A percentile compares a stretch with the other conserved stretches of the same genome.
Evolutionary conservation across 2,797 vertebrate genomes (phyloP).

Genomic region (Pelodytes ibericus): DNA sequence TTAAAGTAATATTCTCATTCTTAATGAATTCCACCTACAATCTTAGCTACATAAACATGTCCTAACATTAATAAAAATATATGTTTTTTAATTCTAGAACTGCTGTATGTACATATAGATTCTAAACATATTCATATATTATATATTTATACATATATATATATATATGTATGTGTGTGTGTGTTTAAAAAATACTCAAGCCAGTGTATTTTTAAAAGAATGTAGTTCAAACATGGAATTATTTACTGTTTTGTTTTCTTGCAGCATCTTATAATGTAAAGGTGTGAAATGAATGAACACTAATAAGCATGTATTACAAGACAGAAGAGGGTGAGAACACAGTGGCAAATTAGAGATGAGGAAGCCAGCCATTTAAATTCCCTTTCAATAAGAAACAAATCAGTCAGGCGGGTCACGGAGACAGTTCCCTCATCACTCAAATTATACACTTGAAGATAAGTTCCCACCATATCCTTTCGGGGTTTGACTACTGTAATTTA

Average conservation of each 20-base stretch:
- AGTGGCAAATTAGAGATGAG: constrained; percentile 72
- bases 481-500: constrained; percentile 88
- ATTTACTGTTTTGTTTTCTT: not conserved
- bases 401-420: constrained; percentile 80
- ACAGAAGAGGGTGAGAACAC: constrained; percentile 69
- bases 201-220: not conserved
- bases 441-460: constrained; percentile 86
- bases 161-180: not conserved
- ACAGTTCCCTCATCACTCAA: constrained; percentile 78
- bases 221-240: not conserved
- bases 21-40: constrained; percentile 24
- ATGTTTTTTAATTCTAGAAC: not conserved
- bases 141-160: not conserved
- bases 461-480: constrained; percentile 79
- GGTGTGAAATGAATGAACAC: not conserved
- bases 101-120: not conserved
- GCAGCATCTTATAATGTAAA: constrained; percentile 2
- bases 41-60: not conserved
- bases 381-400: constrained; percentile 80
- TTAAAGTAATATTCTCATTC: not conserved
- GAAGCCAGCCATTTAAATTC: constrained; percentile 74
- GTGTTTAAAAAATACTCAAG: no score
- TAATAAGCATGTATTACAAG: constrained; percentile 62
- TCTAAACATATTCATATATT: not conserved
- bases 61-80: not conserved